Percentiles rank a stretch among this genome's conserved stretches.
Evolutionary conservation across 2,888 invertebrate species (phyloP).

Genomic region (Ormyrus rosae): DNA sequence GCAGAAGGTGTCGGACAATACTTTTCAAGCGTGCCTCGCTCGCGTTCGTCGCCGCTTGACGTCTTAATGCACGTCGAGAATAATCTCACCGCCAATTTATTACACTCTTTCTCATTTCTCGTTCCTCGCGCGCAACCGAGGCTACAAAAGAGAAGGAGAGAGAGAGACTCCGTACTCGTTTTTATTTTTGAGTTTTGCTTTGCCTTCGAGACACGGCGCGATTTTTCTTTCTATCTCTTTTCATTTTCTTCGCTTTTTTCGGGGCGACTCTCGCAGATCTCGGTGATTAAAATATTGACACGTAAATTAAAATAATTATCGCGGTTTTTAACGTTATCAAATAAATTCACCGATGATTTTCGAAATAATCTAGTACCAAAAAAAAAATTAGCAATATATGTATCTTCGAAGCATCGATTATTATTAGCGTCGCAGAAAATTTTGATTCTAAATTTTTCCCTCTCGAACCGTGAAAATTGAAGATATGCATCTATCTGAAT

Average conservation of each 20-base stretch:
- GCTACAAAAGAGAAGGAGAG: slow-evolving; percentile 12
- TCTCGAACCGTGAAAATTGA: neutral
- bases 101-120: slow-evolving; percentile 76
- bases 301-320: slow-evolving; percentile 23
- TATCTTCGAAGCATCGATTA: neutral
- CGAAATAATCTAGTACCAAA: neutral
- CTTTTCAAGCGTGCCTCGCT: slow-evolving; percentile 69
- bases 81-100: slow-evolving; percentile 76
- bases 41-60: slow-evolving; percentile 74
- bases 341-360: neutral
- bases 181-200: slow-evolving; percentile 40
- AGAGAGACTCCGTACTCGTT: slow-evolving; percentile 24
- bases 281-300: neutral
- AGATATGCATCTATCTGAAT: neutral
- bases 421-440: slow-evolving; percentile 19
- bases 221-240: slow-evolving; percentile 21
- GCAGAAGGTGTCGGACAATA: slow-evolving; percentile 75
- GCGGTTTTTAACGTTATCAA: neutral
- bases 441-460: slow-evolving; percentile 8
- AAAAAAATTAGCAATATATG: too few species aligned
- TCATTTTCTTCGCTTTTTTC: slow-evolving; percentile 1
- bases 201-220: slow-evolving; percentile 58
- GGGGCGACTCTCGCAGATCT: neutral
- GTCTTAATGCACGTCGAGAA: slow-evolving; percentile 76
- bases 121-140: slow-evolving; percentile 57